A percentile compares a stretch with the other conserved stretches of the same genome.
These are phyloP conservation scores for Gadopsis bispinosus DNA, from an alignment of 2,797 vertebrate genomes.

Conservation along the genomic window DNA sequence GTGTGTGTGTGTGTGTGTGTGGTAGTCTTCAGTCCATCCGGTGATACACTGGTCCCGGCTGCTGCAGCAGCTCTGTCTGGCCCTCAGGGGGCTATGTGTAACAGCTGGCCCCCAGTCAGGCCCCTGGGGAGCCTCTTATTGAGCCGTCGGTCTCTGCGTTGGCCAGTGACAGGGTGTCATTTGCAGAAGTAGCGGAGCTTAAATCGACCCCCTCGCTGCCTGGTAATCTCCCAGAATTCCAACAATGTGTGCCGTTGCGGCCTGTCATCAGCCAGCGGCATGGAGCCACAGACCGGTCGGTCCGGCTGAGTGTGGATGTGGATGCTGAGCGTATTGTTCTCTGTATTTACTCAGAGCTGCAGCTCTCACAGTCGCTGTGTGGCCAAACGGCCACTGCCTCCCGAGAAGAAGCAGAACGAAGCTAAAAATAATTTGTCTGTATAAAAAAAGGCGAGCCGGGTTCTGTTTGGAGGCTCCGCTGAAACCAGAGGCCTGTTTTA, in stretches of 20 bases:
- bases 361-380: constrained; percentile 56
- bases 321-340: constrained; percentile 56
- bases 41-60: neutral
- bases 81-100: neutral
- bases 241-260: constrained; percentile 63
- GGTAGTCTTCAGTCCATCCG: neutral
- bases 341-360: constrained; percentile 40
- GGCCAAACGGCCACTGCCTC: constrained; percentile 37
- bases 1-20: neutral
- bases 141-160: neutral
- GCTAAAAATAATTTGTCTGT: constrained; percentile 62
- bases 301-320: constrained; percentile 21
- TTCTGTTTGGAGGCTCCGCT: constrained; percentile 52
- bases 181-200: constrained; percentile 20
- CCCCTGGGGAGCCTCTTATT: constrained; percentile 16
- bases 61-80: neutral
- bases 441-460: constrained; percentile 58
- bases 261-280: constrained; percentile 71
- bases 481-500: constrained; percentile 68
- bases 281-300: constrained; percentile 54
- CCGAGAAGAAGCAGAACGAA: constrained; percentile 20
- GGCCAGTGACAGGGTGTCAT: constrained; percentile 47
- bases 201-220: constrained; percentile 24
- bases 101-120: neutral
- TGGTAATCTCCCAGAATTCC: constrained; percentile 70